Base-by-base conservation (phyloP, 2,113 vertebrate species). In the Cariama cristata region DNA sequence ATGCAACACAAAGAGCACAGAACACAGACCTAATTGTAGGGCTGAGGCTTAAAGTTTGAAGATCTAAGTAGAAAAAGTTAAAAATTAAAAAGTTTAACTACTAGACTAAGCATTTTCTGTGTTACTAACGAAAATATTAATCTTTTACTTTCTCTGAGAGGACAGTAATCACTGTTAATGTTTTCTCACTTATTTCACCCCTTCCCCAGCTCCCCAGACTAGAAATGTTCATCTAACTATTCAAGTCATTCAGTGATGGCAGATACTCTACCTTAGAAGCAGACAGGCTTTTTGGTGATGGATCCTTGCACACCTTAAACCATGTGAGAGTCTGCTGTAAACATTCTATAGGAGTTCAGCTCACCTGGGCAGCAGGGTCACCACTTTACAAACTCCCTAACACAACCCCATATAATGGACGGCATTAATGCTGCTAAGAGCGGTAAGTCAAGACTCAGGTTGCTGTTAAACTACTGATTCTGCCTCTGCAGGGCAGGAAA, bases 271-370 rank as follows among this genome's bases (percentile, higher is more conserved):
- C 14, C 28, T 55, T 32, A 59, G 72, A 69, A 79, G 45, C 68
- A 66, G 40, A 62, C 16, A 16, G 62, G 47, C 9, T 67, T 26
- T 63, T 88, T 42, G 71, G 56, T 45, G 22, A 71, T 67, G 64
- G 44, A 40, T 68, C 27, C 40, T 50, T 60, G 42, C 15, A 76
- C 35, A 52, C 5, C 16, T 52, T 52, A 12, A 85, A 63, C 47
- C 23, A 8, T 0, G 5, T 0, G 0, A 71, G 14, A 71, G 14
- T 13, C 66, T 63, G 66, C 26, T 53, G 26, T 16, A 53, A 79
- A 68, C 19, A 12, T 30, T 42, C 47, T 30, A 32, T 3, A 66
- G 49, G n/a, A 62, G 11, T 58, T 79, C 53, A 56, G 24, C 14
- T 86, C 27, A 47, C 42, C 38, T 16, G 19, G 50, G 17, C 74